A percentile compares a stretch with the other conserved stretches of the same genome.
Conservation (phyloP, 2,797 vertebrate genomes). For the Lophius americanus region DNA sequence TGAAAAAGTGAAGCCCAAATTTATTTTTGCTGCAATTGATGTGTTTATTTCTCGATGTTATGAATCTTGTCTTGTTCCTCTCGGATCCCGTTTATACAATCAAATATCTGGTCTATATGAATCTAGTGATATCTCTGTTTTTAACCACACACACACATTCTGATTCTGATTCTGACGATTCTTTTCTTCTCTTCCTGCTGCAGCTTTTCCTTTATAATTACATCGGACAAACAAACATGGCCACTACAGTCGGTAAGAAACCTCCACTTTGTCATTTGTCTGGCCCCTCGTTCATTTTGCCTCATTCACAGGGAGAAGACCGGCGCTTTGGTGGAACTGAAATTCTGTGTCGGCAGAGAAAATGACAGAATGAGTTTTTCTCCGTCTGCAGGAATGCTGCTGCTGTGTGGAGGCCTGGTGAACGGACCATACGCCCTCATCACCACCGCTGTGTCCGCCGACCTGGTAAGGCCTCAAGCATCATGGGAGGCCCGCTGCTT, state of each 20-base stretch:
- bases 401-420: constrained; percentile 92
- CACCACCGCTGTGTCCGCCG: constrained; percentile 95
- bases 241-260: constrained; percentile 78
- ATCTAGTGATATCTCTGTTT: too few relatives aligned
- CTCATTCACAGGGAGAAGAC: not conserved
- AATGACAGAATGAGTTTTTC: not conserved
- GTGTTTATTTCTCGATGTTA: too few relatives aligned
- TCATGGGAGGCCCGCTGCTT: constrained; percentile 13
- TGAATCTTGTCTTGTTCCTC: too few relatives aligned
- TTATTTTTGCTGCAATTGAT: too few relatives aligned
- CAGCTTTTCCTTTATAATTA: constrained; percentile 83
- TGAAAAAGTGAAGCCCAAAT: too few relatives aligned
- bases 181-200: constrained; percentile 11
- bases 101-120: too few relatives aligned
- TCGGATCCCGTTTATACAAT: too few relatives aligned
- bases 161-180: not conserved
- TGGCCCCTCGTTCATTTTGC: not conserved
- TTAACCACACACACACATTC: too few relatives aligned
- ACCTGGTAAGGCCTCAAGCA: constrained; percentile 85
- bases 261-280: not conserved
- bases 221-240: constrained; percentile 75
- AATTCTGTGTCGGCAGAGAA: too few relatives aligned
- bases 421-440: constrained; percentile 97
- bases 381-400: constrained; percentile 85
- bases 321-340: too few relatives aligned